Evolutionary conservation across 1,140 invertebrate genomes (phyloP), one percentile per base, ranked within the genome.

Genomic region (Bombus soroeensis): DNA sequence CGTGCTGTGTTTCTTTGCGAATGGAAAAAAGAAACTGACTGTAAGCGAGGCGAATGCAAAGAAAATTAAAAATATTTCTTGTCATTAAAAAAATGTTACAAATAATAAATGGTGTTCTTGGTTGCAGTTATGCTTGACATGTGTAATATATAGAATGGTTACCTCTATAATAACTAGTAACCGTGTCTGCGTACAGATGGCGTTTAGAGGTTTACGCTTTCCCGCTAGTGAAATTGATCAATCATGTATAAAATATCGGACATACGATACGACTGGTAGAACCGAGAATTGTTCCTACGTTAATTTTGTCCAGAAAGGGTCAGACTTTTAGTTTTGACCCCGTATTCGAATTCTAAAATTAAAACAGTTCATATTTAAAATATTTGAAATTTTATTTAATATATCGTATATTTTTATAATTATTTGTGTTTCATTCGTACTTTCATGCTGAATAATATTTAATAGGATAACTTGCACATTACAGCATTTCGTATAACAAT

Each of bases 301-400:
- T 92, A 76, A 94, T 64, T 94, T 93, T 94, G 4, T 94, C 93
- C 22, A 85, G 93, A 93, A 93, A 93, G 90, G 93, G 89, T 93
- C 90, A 70, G 83, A 78, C 88, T 86, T 64, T 32, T 74, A 87
- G 92, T 89, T 91, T 88, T 15, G 37, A 90, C 91, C 93, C 92
- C 83, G 12, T 0, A 28, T 28, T 28, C 0, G 0, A 53, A 47
- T 47, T 18, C 1, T 0, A 53, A 53, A 6, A 0, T 8, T 53
- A 53, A 8, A 8, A 2, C 0, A 53, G 1, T 2, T 22, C 8
- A 22, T 53, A 22, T 6, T 6, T 18, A 53, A 6, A 0, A 53
- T 18, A 0, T 0, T 53, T 22, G 0, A 6, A 53, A 22, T 53
- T 1, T 18, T 53, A 22, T 6, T n/a, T n/a, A n/a, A n/a, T n/a